Conservation (phyloP, 2,113 vertebrate genomes). For the Circaetus gallicus region DNA sequence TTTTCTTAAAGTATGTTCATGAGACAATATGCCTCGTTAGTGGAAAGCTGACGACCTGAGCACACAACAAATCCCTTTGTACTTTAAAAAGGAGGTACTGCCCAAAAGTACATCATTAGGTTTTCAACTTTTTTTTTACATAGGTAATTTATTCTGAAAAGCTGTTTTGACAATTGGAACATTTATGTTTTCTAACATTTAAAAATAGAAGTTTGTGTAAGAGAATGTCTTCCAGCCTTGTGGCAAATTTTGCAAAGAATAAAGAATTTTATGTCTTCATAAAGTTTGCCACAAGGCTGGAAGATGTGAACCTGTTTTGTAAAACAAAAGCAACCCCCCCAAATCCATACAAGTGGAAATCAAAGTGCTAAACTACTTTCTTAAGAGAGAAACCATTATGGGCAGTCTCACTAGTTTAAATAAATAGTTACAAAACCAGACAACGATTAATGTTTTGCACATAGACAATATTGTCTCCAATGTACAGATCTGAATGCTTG, state of each 20-base stretch:
- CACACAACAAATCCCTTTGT: background rate
- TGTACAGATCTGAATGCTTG: background rate
- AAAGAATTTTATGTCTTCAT: background rate
- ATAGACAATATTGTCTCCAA: background rate
- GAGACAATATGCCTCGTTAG: background rate
- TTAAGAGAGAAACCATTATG: background rate
- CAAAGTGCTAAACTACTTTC: background rate
- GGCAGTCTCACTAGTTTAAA: background rate
- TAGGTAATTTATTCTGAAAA: background rate
- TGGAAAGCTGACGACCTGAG: background rate
- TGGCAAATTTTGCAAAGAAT: background rate
- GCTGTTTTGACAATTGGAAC: background rate
- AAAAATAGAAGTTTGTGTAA: background rate
- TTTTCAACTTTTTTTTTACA: background rate
- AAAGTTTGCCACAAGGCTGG: background rate
- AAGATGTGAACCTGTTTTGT: background rate
- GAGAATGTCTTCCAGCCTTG: background rate
- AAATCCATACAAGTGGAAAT: background rate
- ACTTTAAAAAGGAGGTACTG: background rate
- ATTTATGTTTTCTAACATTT: slow-evolving; percentile 13
- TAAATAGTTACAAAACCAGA: background rate
- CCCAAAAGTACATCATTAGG: background rate
- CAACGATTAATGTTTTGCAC: background rate
- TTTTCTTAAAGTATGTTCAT: background rate
- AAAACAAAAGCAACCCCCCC: background rate